These are phyloP conservation scores for Allacma fusca DNA, from an alignment of 2,888 invertebrate species.

Conservation along the genomic window DNA sequence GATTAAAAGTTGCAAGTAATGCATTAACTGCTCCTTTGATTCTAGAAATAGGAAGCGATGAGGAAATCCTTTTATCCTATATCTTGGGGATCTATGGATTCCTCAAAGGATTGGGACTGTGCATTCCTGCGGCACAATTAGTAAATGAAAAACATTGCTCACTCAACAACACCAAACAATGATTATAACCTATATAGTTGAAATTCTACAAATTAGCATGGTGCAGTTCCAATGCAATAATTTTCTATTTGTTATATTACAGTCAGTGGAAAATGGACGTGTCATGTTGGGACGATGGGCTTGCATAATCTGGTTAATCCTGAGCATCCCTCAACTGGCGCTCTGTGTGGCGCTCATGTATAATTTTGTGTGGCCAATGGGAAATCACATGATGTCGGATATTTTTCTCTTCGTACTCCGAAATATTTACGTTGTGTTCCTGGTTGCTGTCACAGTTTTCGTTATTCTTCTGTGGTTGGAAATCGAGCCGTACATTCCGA, in stretches of 20 bases:
- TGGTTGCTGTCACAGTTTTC: neutral
- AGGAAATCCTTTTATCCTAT: constrained; percentile 32
- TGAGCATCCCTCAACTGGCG: constrained; percentile 5
- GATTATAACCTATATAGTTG: too few species aligned
- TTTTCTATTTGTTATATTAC: neutral
- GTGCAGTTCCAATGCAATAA: too few species aligned
- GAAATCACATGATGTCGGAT: neutral
- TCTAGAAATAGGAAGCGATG: constrained; percentile 24
- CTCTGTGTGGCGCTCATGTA: neutral
- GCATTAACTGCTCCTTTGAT: neutral
- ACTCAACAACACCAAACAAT: too few species aligned
- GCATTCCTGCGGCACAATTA: constrained; percentile 6
- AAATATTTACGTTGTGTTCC: neutral
- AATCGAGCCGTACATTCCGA: neutral
- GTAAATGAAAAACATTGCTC: too few species aligned
- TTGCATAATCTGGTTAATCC: neutral
- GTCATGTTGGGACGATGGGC: neutral
- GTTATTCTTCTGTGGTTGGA: constrained; percentile 8
- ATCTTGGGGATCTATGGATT: constrained; percentile 1
- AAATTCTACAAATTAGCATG: too few species aligned
- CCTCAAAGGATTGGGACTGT: neutral
- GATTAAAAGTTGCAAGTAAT: neutral
- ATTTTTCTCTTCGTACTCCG: constrained; percentile 14
- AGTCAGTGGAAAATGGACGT: neutral
- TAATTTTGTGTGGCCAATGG: constrained; percentile 11